phyloP scores from a whole-genome alignment of 2,888 invertebrate genomes.

The Oscheius sp. region DNA sequence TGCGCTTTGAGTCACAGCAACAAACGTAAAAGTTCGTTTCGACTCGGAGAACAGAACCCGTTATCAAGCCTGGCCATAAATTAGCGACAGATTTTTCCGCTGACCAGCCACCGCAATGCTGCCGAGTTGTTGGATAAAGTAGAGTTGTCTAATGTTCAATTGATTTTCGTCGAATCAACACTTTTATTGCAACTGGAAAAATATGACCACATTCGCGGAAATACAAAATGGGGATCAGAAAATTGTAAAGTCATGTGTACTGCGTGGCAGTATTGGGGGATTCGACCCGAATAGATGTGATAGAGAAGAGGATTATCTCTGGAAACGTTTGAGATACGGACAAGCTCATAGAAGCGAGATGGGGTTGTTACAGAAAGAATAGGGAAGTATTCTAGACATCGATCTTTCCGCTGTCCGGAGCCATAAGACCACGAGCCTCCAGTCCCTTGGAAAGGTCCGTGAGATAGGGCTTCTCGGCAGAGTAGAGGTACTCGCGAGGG shows the following conservation, averaged over 20 bases:
- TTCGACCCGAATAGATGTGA: constrained; percentile 16
- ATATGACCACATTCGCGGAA: not conserved
- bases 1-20: no score
- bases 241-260: constrained; percentile 16
- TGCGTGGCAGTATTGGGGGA: constrained; percentile 12
- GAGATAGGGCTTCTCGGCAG: constrained; percentile 45
- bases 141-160: no score
- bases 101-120: not conserved
- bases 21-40: no score
- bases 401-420: constrained; percentile 44
- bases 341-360: constrained; percentile 23
- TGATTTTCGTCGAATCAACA: not conserved
- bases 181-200: not conserved
- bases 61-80: constrained; percentile 8
- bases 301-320: constrained; percentile 2
- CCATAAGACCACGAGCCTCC: constrained; percentile 45
- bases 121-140: no score
- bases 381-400: constrained; percentile 17
- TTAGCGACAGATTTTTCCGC: constrained; percentile 2
- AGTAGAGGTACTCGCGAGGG: constrained; percentile 54
- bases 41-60: constrained; percentile 4
- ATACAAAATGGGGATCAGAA: not conserved
- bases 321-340: constrained; percentile 20
- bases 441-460: constrained; percentile 3
- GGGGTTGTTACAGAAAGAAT: not conserved